Evolutionary conservation across 2,113 vertebrate genomes (phyloP).

Genomic region (Esox niger): DNA sequence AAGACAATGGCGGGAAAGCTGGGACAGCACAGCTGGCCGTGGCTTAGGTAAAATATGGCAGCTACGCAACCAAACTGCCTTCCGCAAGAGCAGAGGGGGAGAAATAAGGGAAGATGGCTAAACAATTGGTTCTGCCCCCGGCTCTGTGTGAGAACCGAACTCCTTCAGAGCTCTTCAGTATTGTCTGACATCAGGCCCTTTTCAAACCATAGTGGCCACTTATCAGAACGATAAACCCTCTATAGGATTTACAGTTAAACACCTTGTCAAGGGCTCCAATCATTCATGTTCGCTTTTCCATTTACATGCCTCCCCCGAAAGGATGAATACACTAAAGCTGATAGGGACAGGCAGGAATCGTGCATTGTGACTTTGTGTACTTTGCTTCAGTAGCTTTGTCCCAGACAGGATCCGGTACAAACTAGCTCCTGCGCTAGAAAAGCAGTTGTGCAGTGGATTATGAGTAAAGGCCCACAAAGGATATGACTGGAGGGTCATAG

Average conservation of each 20-base stretch:
- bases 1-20: constrained; percentile 81
- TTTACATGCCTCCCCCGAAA: neutral
- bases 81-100: constrained; percentile 52
- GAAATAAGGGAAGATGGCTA: constrained; percentile 9
- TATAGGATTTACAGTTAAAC: neutral
- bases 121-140: neutral
- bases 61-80: constrained; percentile 61
- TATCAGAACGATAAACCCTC: neutral
- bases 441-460: constrained; percentile 39
- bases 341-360: neutral
- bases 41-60: constrained; percentile 65
- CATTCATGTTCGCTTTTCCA: neutral
- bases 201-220: neutral
- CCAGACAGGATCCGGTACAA: constrained; percentile 32
- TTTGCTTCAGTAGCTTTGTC: neutral
- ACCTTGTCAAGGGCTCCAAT: too few species aligned
- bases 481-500: neutral
- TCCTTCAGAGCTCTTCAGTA: too few species aligned
- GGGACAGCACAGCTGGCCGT: constrained; percentile 27
- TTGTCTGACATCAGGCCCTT: constrained; percentile 22
- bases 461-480: constrained; percentile 58
- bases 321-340: neutral
- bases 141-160: too few species aligned
- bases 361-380: neutral
- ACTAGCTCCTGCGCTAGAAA: constrained; percentile 39